A percentile compares a stretch with the other conserved stretches of the same genome.
Conservation (phyloP, 2,113 vertebrate species). For the Syngnathus floridae region DNA sequence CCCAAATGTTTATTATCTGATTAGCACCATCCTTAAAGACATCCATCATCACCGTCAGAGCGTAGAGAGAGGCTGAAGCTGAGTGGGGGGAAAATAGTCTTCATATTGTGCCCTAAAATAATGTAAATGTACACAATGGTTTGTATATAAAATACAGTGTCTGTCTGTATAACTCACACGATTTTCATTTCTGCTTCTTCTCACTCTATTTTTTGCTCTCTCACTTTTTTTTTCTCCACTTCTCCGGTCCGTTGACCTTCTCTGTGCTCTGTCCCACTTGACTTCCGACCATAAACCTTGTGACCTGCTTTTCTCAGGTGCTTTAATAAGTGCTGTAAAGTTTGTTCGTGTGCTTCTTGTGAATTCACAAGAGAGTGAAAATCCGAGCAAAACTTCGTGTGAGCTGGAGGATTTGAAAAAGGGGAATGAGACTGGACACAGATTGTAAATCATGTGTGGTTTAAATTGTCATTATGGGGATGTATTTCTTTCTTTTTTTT, state of each 20-base stretch:
- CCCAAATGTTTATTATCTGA: constrained; percentile 61
- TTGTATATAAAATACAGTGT: neutral
- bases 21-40: constrained; percentile 41
- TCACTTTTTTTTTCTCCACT: neutral
- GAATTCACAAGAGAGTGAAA: neutral
- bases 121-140: neutral
- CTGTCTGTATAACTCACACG: neutral
- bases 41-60: constrained; percentile 59
- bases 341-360: neutral
- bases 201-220: neutral
- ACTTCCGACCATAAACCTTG: neutral
- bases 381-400: neutral
- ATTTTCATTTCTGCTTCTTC: neutral
- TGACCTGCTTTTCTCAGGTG: neutral
- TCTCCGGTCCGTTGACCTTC: neutral
- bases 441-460: neutral
- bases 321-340: neutral
- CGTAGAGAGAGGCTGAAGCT: constrained; percentile 14
- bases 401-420: neutral
- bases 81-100: constrained; percentile 23
- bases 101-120: constrained; percentile 8
- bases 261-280: neutral
- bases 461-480: neutral
- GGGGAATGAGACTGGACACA: neutral
- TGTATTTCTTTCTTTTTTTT: neutral